These are phyloP conservation scores for Linepithema humile DNA, from an alignment of 1,140 invertebrate genomes.

Conservation along the genomic window DNA sequence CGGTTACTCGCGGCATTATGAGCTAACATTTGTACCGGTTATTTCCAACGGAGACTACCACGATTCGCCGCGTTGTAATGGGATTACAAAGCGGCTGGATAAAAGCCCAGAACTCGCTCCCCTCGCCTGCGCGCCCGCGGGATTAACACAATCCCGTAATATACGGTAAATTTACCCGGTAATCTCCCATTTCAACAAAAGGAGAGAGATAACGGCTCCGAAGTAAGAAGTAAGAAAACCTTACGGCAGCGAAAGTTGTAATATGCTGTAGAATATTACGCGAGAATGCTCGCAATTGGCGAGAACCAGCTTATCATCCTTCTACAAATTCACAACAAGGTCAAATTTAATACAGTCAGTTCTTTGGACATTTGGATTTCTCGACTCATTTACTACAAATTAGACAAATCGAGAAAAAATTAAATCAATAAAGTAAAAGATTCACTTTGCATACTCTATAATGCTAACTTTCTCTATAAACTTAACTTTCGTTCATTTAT, in stretches of 20 bases:
- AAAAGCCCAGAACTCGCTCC: constrained; percentile 27
- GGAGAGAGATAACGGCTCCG: constrained; percentile 10
- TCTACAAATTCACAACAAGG: background rate
- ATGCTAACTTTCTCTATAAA: background rate
- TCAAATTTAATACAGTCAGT: background rate
- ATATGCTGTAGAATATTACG: constrained; percentile 5
- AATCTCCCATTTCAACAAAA: constrained; percentile 44
- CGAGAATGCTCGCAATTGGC: background rate
- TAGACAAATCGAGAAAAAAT: background rate
- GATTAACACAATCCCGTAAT: constrained; percentile 41
- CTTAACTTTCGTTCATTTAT: background rate
- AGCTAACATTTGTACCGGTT: constrained; percentile 48
- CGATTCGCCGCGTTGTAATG: constrained; percentile 44
- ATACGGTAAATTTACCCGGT: constrained; percentile 43
- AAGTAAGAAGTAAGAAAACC: background rate
- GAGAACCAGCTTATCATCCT: background rate
- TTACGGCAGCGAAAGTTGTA: background rate
- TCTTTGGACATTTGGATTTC: background rate
- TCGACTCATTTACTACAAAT: background rate
- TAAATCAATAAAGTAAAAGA: too few species aligned
- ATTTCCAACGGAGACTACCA: constrained; percentile 15
- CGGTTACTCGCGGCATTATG: constrained; percentile 35
- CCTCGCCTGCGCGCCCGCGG: background rate
- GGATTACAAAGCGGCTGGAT: constrained; percentile 36
- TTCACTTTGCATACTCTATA: too few species aligned